phyloP scores from a whole-genome alignment of 2,797 vertebrate genomes.

The Lepus oiostolus region DNA sequence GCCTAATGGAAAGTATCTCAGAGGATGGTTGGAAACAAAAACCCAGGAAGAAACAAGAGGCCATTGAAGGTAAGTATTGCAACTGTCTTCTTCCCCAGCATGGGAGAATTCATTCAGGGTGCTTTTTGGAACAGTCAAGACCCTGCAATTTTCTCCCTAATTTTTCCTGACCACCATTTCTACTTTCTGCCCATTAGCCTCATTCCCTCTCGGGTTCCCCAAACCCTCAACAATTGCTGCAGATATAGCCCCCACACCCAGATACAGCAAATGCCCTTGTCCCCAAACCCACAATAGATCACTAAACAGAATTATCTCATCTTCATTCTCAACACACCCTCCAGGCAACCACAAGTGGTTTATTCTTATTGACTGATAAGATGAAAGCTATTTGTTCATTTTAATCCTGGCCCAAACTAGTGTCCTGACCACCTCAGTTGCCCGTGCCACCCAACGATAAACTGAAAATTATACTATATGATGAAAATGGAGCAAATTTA shows the following conservation, averaged over 20 bases:
- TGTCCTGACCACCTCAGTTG: background rate
- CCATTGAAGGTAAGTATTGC: background rate
- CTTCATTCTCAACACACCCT: background rate
- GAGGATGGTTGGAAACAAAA: background rate
- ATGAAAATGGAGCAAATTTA: conserved; percentile 26
- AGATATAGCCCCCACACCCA: background rate
- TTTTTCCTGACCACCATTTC: background rate
- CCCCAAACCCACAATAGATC: background rate
- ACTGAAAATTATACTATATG: background rate
- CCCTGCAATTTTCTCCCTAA: background rate
- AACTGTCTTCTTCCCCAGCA: background rate
- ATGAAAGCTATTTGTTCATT: conserved; percentile 29
- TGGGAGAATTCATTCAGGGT: background rate
- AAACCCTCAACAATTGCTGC: background rate
- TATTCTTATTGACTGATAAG: background rate
- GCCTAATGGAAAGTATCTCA: background rate
- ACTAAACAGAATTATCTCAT: background rate
- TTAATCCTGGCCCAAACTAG: background rate
- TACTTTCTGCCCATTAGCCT: background rate
- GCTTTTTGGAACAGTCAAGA: background rate
- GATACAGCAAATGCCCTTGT: background rate
- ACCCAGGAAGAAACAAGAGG: background rate
- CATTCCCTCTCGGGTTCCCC: background rate
- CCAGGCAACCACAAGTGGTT: conserved; percentile 3
- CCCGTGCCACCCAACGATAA: background rate